These are phyloP conservation scores for Columba livia DNA, from an alignment of 2,113 vertebrate genomes.

Conservation along the genomic window DNA sequence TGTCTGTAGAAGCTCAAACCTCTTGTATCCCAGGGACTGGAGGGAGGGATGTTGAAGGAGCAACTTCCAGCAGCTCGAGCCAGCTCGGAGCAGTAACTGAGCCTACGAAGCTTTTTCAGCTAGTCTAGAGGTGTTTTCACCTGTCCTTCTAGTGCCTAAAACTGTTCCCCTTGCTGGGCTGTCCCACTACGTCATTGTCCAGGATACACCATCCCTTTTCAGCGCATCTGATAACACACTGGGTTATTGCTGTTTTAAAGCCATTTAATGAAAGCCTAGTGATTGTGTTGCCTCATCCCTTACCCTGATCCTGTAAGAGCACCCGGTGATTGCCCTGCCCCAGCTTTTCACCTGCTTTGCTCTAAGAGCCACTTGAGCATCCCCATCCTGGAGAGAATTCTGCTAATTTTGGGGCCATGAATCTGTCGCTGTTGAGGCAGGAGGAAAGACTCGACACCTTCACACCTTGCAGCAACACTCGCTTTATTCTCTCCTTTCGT, in stretches of 20 bases:
- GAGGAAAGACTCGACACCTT: not conserved
- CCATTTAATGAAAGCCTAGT: not conserved
- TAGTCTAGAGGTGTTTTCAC: not conserved
- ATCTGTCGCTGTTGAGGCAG: not conserved
- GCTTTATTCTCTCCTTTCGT: not conserved
- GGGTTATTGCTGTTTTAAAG: not conserved
- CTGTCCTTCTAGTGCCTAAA: not conserved
- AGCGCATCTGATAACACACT: not conserved
- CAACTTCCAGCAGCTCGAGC: not conserved
- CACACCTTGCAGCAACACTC: not conserved
- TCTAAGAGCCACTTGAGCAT: not conserved
- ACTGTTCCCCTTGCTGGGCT: not conserved
- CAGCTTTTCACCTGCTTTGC: not conserved
- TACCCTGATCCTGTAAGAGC: not conserved
- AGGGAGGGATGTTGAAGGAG: not conserved
- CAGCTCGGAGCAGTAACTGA: not conserved
- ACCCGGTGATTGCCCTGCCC: not conserved
- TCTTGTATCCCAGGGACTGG: not conserved
- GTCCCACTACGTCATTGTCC: not conserved
- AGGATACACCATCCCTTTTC: not conserved
- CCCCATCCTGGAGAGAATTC: not conserved
- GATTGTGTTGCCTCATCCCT: not conserved
- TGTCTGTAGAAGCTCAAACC: not conserved
- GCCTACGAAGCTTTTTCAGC: not conserved
- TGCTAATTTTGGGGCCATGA: not conserved